Evolutionary conservation across 2,888 invertebrate genomes (phyloP).

Genomic region (Agapostemon virescens): DNA sequence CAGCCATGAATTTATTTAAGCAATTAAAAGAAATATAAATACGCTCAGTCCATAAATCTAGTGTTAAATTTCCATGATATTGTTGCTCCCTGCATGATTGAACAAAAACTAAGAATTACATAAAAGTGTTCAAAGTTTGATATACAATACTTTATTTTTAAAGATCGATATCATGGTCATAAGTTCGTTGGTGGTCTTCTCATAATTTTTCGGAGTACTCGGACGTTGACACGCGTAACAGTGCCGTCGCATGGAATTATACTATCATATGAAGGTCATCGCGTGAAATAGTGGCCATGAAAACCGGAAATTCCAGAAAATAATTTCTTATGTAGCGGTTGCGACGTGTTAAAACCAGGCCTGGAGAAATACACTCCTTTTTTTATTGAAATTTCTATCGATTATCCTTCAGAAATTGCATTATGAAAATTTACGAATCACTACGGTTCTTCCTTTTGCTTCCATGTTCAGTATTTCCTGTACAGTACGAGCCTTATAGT

Average conservation of each 20-base stretch:
- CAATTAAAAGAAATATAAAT: too few relatives aligned
- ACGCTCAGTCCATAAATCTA: too few relatives aligned
- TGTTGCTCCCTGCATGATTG: neutral
- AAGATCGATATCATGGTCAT: neutral
- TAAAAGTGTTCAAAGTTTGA: neutral
- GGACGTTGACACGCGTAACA: slow-evolving; percentile 14
- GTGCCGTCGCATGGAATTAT: neutral
- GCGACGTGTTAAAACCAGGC: neutral
- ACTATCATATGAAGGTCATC: neutral
- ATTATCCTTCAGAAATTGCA: neutral
- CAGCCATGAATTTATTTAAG: too few relatives aligned
- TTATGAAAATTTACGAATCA: neutral
- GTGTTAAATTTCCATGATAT: neutral
- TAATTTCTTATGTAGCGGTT: neutral
- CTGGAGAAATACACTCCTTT: neutral
- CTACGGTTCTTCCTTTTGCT: neutral
- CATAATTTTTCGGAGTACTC: neutral
- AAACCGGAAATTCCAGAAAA: slow-evolving; percentile 43
- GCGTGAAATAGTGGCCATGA: slow-evolving; percentile 3
- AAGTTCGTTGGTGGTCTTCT: neutral
- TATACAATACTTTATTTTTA: neutral
- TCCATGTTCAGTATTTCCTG: neutral
- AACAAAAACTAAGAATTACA: neutral
- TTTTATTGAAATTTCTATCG: neutral
- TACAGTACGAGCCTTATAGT: neutral